Base-by-base conservation (phyloP, 2,113 vertebrate genomes). In the Gobius niger region DNA sequence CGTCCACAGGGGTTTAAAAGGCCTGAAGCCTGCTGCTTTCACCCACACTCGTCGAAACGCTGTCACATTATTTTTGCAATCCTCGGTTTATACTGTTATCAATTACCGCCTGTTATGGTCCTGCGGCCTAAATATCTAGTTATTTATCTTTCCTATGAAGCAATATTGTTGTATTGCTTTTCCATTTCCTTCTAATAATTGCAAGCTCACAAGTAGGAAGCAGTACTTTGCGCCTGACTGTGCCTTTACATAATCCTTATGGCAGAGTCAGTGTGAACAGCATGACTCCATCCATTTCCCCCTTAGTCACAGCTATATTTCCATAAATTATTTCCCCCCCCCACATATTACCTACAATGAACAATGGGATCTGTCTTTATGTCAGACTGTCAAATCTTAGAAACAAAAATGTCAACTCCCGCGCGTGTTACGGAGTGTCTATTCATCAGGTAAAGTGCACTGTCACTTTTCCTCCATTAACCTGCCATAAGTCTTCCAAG, bases 331-430 rank as follows among this genome's bases (percentile, higher is more conserved):
- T 68, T 70, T n/a, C 65, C 52, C 41, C 65, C 52, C 41, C 54
- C 63, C 53, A 47, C 56, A 62, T 54, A 24, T 62, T 52, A 40
- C 65, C 54, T 52, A 57, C 8, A 3, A 63, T 50, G 24, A 76
- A 82, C 67, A 82, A 70, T 75, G 41, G 44, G 47, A 70, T 46
- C 60, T 72, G 67, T 82, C 63, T 69, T 51, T 68, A 16, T 67
- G 44, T 40, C 47, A 67, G 53, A 13, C n/a, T 44, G 34, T 63
- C 60, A 51, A 53, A 40, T 50, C 15, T 11, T 9, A 64, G 6
- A 47, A 47, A 61, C 63, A 44, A 0, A 44, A 63, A 65, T 60
- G 50, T 74, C 53, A 46, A 49, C 2, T 44, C 44, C 13, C 52
- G 6, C 59, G 51, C 46, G 14, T 34, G 7, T 67, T 69, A 59